Conservation (phyloP, 2,888 invertebrate species). For the Thereva nobilitata region DNA sequence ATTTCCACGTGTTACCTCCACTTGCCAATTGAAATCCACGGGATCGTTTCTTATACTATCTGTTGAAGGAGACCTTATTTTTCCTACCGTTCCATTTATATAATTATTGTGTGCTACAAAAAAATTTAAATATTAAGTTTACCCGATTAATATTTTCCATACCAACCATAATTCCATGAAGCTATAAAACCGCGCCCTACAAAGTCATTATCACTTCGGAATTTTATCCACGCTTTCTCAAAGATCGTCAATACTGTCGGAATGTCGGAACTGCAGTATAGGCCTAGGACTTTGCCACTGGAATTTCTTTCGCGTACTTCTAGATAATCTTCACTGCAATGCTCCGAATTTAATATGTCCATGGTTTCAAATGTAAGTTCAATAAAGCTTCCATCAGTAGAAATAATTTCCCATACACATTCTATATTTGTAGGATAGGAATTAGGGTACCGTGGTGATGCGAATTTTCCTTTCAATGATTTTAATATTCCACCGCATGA, state of each 20-base stretch:
- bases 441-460: conserved; percentile 72
- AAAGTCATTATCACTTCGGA: conserved; percentile 66
- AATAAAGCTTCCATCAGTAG: conserved; percentile 71
- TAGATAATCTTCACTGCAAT: conserved; percentile 83
- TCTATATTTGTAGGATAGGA: conserved; percentile 69
- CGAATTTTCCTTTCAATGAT: conserved; percentile 66
- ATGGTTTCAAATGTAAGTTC: conserved; percentile 70
- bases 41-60: conserved; percentile 44
- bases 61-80: conserved; percentile 49
- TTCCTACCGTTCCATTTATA: conserved; percentile 47
- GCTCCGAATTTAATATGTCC: conserved; percentile 69
- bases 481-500: conserved; percentile 75
- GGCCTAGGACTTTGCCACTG: conserved; percentile 68
- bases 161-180: conserved; percentile 69
- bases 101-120: conserved; percentile 50
- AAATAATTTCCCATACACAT: conserved; percentile 74
- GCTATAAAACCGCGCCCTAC: conserved; percentile 73
- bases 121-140: conserved; percentile 1
- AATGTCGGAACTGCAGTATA: conserved; percentile 71
- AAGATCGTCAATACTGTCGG: conserved; percentile 65
- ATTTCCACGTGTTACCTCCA: conserved; percentile 45
- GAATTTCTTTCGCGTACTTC: conserved; percentile 74
- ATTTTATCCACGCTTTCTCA: conserved; percentile 74
- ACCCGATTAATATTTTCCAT: neutral
- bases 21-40: conserved; percentile 52